Percentiles rank a stretch among this genome's conserved stretches.
Conservation (phyloP, 2,113 vertebrate genomes). For the Colinus virginianus region DNA sequence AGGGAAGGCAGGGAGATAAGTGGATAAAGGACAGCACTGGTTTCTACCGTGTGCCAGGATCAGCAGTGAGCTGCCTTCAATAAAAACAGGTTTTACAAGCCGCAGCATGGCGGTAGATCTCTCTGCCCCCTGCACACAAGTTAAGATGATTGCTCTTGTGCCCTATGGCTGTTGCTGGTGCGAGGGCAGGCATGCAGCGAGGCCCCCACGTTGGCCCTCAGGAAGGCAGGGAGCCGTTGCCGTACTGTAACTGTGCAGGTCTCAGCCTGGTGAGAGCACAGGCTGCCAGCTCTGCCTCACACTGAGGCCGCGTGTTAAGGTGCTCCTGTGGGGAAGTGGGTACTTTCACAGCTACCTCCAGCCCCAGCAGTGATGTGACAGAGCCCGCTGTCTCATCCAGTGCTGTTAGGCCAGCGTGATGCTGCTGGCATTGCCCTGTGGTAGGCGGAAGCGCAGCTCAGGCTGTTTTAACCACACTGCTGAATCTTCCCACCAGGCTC, state of each 20-base stretch:
- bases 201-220: background rate
- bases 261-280: background rate
- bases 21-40: background rate
- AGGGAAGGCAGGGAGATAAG: background rate
- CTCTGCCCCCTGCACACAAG: fast-evolving
- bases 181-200: fast-evolving
- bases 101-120: fast-evolving
- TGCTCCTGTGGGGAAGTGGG: background rate
- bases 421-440: background rate
- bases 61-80: background rate
- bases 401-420: background rate
- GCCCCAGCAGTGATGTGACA: background rate
- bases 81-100: background rate
- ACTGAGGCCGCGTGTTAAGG: fast-evolving
- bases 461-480: background rate
- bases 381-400: background rate
- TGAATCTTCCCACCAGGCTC: background rate
- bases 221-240: background rate
- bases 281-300: background rate
- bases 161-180: background rate
- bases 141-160: background rate
- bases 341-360: background rate
- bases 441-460: background rate
- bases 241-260: background rate
- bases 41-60: background rate